These are phyloP conservation scores for Lota lota DNA, from an alignment of 2,113 vertebrate genomes.

Conservation along the genomic window DNA sequence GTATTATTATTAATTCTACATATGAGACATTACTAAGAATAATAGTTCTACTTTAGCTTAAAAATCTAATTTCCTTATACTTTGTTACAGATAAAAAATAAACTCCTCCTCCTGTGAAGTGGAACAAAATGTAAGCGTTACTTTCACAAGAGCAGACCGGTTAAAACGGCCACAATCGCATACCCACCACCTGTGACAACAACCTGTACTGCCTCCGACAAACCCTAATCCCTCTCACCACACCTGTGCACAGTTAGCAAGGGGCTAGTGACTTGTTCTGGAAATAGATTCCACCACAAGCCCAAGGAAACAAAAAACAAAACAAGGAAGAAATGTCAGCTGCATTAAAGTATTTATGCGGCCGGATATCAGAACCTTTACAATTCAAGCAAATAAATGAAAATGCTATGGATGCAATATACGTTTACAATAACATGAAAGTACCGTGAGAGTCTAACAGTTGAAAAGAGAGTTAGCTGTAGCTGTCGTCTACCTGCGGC, in stretches of 20 bases:
- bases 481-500: slow-evolving; percentile 61
- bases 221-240: slow-evolving; percentile 2
- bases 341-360: too few relatives aligned
- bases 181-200: slow-evolving; percentile 27
- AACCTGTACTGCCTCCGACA: slow-evolving; percentile 32
- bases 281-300: not conserved
- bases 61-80: slow-evolving; percentile 31
- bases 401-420: too few relatives aligned
- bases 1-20: slow-evolving; percentile 21
- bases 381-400: too few relatives aligned
- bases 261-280: not conserved
- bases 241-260: slow-evolving; percentile 25
- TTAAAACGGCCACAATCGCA: not conserved
- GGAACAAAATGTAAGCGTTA: slow-evolving; percentile 44
- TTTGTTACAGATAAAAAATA: slow-evolving; percentile 73
- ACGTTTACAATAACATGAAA: too few relatives aligned
- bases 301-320: not conserved
- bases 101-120: slow-evolving; percentile 69
- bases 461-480: too few relatives aligned
- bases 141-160: not conserved
- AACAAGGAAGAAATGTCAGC: too few relatives aligned
- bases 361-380: too few relatives aligned
- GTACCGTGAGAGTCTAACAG: too few relatives aligned
- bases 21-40: slow-evolving; percentile 21
- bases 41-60: not conserved